Percentiles rank a stretch among this genome's conserved stretches.
These are phyloP conservation scores for Zaprionus taronus DNA, from an alignment of 1,140 invertebrate species.

Conservation along the genomic window DNA sequence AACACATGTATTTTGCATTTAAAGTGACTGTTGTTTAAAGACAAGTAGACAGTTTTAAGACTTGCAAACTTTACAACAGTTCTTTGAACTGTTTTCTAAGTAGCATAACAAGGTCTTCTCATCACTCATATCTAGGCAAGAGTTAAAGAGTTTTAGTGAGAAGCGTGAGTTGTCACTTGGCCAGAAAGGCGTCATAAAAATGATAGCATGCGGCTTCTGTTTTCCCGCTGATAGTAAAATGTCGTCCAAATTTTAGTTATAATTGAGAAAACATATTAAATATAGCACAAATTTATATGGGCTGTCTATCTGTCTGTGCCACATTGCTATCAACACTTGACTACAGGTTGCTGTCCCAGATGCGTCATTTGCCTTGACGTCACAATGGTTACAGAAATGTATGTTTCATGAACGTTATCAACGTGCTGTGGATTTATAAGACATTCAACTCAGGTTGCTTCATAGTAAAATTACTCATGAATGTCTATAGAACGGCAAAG, in stretches of 20 bases:
- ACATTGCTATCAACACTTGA: constrained; percentile 62
- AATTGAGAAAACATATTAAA: constrained; percentile 24
- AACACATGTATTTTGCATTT: not conserved
- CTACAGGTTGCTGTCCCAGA: constrained; percentile 46
- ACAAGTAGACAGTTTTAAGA: not conserved
- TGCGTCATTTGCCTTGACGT: constrained; percentile 55
- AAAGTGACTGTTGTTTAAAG: not conserved
- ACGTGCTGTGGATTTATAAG: not conserved
- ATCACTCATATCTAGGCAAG: constrained; percentile 6
- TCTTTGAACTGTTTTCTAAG: constrained; percentile 31
- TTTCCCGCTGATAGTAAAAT: constrained; percentile 19
- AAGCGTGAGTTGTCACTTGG: constrained; percentile 26
- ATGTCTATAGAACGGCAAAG: not conserved
- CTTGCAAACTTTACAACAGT: constrained; percentile 13
- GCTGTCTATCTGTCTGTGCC: constrained; percentile 20
- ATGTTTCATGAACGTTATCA: constrained; percentile 22
- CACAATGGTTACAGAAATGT: constrained; percentile 18
- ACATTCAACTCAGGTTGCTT: constrained; percentile 1
- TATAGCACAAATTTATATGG: constrained; percentile 10
- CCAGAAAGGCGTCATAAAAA: constrained; percentile 29
- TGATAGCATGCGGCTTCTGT: constrained; percentile 32
- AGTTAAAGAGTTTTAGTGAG: constrained; percentile 3
- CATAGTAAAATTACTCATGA: constrained; percentile 40
- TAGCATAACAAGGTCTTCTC: constrained; percentile 37
- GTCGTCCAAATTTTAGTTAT: constrained; percentile 29